These are phyloP conservation scores for Nibea coibor DNA, from an alignment of 2,113 vertebrate genomes.

Conservation along the genomic window DNA sequence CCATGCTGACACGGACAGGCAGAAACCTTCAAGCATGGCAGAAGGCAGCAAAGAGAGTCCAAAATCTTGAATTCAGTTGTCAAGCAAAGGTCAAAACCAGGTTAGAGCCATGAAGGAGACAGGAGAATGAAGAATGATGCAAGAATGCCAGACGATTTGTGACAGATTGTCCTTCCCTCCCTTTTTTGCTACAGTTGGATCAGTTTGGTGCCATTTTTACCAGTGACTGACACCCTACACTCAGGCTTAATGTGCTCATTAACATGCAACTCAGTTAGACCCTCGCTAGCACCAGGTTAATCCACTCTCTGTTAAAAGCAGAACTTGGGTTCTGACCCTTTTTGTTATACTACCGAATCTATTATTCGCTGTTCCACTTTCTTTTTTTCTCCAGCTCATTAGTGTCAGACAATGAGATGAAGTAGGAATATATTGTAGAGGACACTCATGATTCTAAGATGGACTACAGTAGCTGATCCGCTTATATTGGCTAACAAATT, in stretches of 20 bases:
- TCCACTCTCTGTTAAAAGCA: constrained; percentile 37
- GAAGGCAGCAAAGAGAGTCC: too few species aligned
- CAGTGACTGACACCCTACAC: not conserved
- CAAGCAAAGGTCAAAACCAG: too few species aligned
- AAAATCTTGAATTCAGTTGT: too few species aligned
- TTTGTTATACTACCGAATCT: constrained; percentile 33
- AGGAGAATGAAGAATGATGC: too few species aligned
- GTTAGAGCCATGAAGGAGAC: too few species aligned
- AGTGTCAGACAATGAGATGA: constrained; percentile 53
- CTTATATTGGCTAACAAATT: constrained; percentile 56
- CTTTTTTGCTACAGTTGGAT: too few species aligned
- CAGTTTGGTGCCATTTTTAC: too few species aligned
- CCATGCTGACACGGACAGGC: too few species aligned
- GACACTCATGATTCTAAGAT: constrained; percentile 46
- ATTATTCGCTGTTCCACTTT: constrained; percentile 36
- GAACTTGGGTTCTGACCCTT: constrained; percentile 46
- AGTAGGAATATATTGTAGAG: constrained; percentile 35
- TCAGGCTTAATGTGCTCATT: constrained; percentile 35
- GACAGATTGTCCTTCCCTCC: too few species aligned
- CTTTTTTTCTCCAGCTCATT: constrained; percentile 43
- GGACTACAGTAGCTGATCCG: constrained; percentile 24
- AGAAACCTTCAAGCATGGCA: too few species aligned
- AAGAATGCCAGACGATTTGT: too few species aligned
- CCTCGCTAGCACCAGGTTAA: constrained; percentile 37
- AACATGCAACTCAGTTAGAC: constrained; percentile 26